A percentile compares a stretch with the other conserved stretches of the same genome.
These are phyloP conservation scores for Pelecanoides urinatrix DNA, from an alignment of 2,113 vertebrate species.

Conservation along the genomic window DNA sequence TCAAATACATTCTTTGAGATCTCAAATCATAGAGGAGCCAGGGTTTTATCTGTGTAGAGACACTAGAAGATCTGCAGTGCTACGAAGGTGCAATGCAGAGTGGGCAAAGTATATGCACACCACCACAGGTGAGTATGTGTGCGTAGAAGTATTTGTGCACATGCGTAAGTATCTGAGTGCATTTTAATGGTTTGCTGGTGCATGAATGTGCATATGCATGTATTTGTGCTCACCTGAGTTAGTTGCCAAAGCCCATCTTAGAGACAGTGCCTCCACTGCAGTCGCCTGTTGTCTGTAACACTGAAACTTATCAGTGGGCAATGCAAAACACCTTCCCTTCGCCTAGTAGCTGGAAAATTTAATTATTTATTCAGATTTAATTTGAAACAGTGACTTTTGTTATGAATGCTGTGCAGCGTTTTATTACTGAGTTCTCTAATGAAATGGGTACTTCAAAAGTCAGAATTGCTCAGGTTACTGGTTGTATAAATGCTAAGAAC, in stretches of 20 bases:
- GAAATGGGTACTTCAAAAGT: slow-evolving; percentile 34
- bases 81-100: not conserved
- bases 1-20: not conserved
- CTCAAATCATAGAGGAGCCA: not conserved
- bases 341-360: not conserved
- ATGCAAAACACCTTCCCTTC: not conserved
- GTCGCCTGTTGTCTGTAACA: not conserved
- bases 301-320: not conserved
- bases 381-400: not conserved
- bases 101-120: not conserved
- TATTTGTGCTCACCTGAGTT: not conserved
- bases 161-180: not conserved
- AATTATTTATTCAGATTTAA: not conserved
- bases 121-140: not conserved
- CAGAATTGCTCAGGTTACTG: slow-evolving; percentile 41
- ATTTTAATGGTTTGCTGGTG: not conserved
- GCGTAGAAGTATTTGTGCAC: not conserved
- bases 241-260: not conserved
- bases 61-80: not conserved
- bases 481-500: not conserved
- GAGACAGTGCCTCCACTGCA: not conserved
- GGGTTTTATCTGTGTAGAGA: not conserved
- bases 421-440: slow-evolving; percentile 9
- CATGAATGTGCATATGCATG: rapidly evolving
- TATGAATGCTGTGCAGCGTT: not conserved